phyloP scores from a whole-genome alignment of 2,113 vertebrate species.

The Nothoprocta perdicaria region DNA sequence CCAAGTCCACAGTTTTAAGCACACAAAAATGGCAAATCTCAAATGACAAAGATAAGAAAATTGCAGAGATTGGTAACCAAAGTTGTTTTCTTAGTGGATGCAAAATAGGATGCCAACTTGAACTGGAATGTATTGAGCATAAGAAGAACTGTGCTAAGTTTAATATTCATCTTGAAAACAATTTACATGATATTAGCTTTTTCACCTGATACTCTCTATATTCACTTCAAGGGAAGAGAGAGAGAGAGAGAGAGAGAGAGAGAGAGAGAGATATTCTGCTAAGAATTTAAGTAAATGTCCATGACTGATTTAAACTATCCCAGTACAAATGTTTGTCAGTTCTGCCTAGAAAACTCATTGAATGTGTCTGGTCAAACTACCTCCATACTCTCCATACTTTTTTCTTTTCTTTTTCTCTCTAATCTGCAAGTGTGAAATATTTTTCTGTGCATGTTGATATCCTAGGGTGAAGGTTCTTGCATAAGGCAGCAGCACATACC shows the following conservation, averaged over 20 bases:
- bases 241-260: neutral
- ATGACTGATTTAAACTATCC: neutral
- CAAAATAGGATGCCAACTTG: neutral
- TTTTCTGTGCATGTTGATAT: neutral
- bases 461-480: neutral
- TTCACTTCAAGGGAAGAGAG: neutral
- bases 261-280: neutral
- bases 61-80: slow-evolving; percentile 20
- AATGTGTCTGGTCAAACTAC: neutral
- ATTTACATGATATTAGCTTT: neutral
- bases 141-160: neutral
- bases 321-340: neutral
- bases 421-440: neutral
- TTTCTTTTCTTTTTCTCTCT: neutral
- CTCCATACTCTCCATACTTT: neutral
- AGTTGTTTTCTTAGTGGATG: neutral
- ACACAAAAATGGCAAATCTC: slow-evolving; percentile 1
- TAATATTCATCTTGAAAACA: neutral
- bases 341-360: neutral
- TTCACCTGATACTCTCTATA: neutral
- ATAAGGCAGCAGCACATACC: neutral
- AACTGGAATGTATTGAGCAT: neutral
- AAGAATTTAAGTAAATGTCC: neutral
- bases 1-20: neutral
- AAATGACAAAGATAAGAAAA: slow-evolving; percentile 42